Evolutionary conservation across 2,797 vertebrate genomes (phyloP), one percentile per base, ranked within the genome.

Genomic region (Rhodeus uyekii): DNA sequence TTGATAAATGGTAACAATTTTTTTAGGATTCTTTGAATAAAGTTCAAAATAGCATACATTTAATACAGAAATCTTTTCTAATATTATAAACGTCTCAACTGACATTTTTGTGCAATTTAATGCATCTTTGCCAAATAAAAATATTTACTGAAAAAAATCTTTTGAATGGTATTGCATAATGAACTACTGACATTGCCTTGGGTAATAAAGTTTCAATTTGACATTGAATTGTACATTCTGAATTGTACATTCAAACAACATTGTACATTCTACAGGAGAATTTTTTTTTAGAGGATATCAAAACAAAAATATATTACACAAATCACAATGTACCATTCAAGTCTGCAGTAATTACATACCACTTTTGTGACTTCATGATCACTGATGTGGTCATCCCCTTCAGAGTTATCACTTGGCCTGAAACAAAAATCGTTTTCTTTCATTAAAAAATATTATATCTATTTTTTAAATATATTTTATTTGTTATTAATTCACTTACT

Each of bases 281-380:
- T 22, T 16, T 24, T 12, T 63, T 38, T 4, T 67, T 67, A 8
- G 14, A 44, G 7, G 16, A 38, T 36, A 64, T 10, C 19, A n/a
- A 64, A 36, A 18, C 16, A 46, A 29, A 69, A 55, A 55, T 24
- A 4, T 12, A 4, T 13, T 55, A 55, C 10, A 46, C 27, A 29
- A 61, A 61, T 3, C 18, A 46, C 9, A 34, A 46, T 69, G 27
- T 46, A 32, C 9, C 13, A 46, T 29, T 36, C 19, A 48, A 19
- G 8, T 13, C 60, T 8, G 7, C 22, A 63, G 38, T 36, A 42
- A 24, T n/a, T 50, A 69, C 73, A 50, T 87, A 94, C 94, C 91
- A 95, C 93, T 58, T 92, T 85, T 91, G 80, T 91, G 78, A 94
- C 87, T 82, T 92, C 91, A 46, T 87, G 76, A 0, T 85, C 84